These are phyloP conservation scores for Morone saxatilis DNA, from an alignment of 2,113 vertebrate genomes.

Conservation along the genomic window DNA sequence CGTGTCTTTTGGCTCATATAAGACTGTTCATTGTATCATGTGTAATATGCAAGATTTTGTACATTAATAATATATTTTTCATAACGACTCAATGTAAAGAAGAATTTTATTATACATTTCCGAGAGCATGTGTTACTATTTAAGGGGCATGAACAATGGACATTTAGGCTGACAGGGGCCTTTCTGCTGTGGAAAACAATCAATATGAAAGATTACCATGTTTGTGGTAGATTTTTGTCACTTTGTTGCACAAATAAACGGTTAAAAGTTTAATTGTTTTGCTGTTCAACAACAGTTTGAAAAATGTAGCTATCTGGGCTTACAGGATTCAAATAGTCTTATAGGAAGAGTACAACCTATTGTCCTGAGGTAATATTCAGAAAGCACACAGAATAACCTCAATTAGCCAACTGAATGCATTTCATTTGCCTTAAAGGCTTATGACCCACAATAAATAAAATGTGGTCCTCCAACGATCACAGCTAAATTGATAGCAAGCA, in stretches of 20 bases:
- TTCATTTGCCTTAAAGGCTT: constrained; percentile 66
- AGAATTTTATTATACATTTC: constrained; percentile 81
- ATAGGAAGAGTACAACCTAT: constrained; percentile 37
- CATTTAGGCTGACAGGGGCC: constrained; percentile 40
- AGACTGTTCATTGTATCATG: constrained; percentile 84
- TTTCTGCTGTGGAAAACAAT: constrained; percentile 80
- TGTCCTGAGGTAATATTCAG: constrained; percentile 45
- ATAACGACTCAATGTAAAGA: constrained; percentile 81
- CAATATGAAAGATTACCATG: constrained; percentile 73
- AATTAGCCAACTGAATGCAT: constrained; percentile 68
- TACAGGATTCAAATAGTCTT: constrained; percentile 20
- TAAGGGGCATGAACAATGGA: constrained; percentile 75
- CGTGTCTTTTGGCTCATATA: constrained; percentile 75
- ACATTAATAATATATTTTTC: constrained; percentile 87
- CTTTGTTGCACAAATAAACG: constrained; percentile 85
- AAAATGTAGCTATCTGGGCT: constrained; percentile 12
- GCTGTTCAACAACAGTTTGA: constrained; percentile 16
- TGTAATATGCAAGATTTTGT: constrained; percentile 86
- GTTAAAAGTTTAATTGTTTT: constrained; percentile 54
- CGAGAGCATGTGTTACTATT: constrained; percentile 82
- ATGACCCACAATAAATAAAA: constrained; percentile 64
- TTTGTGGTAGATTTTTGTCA: constrained; percentile 83
- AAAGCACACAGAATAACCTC: constrained; percentile 62
- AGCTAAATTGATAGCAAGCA: constrained; percentile 55
- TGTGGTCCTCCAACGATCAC: constrained; percentile 37